Base-by-base conservation (phyloP, 1,140 invertebrate genomes). In the Drosophila obscura region DNA sequence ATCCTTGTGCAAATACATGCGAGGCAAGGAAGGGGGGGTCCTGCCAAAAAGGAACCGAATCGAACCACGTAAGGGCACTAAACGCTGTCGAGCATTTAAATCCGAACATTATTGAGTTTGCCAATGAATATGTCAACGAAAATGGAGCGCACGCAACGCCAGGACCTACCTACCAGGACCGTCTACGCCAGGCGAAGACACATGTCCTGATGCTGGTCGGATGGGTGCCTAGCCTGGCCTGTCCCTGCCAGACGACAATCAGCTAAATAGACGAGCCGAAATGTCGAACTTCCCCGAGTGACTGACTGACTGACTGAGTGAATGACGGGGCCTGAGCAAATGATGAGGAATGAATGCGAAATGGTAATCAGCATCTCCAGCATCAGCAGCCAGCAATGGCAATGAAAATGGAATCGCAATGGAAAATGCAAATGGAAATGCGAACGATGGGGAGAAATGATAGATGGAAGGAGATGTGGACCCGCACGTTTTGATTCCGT, bases 71-170 rank as follows among this genome's bases (percentile, higher is more conserved):
- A 74, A 41, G 57, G 60, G 73, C 66, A 71, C 65, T 71, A 80
- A 78, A 71, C 75, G 75, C 63, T 55, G 63, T 52, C 57, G 61
- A 80, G 80, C 79, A 88, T 88, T 88, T 88, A 88, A 88, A 88
- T 88, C 76, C 76, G 19, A 79, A 80, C 84, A 83, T 88, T 88
- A 88, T 83, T 88, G 84, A 63, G 75, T 83, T 88, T 88, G 45
- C 73, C 83, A 80, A 87, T 88, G 83, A 88, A 88, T 88, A 88
- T 88, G 83, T 88, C 83, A 88, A 89, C 79, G 80, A 77, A 83
- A 82, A 73, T 76, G 75, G 50, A 88, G 44, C 57, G 73, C 80
- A 68, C 62, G 58, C 52, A 43, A 31, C 8, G 43, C 7, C 39
- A 39, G 61, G 44, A 15, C 5, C 8, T 31, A 8, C 8, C 8